phyloP scores from a whole-genome alignment of 2,888 invertebrate genomes.

The Melipona beecheii region DNA sequence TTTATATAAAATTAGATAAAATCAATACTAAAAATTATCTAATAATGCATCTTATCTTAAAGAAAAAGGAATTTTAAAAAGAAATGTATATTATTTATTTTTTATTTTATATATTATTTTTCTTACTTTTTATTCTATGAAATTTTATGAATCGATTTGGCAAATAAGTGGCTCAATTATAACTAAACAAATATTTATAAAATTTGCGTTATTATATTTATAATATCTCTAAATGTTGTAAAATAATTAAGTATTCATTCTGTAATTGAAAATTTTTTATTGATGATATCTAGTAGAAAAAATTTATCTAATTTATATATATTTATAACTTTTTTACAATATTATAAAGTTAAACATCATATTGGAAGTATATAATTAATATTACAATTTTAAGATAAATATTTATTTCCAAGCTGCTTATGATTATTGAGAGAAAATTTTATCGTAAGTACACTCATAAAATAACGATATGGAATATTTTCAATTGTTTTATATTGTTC shows the following conservation, averaged over 20 bases:
- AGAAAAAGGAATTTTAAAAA: too few relatives aligned
- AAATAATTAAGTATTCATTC: neutral
- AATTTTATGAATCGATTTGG: too few relatives aligned
- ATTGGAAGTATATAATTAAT: neutral
- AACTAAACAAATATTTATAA: neutral
- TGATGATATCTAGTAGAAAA: neutral
- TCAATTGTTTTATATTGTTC: neutral
- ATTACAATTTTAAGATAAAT: constrained; percentile 5
- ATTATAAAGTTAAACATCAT: neutral
- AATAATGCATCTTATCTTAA: too few relatives aligned
- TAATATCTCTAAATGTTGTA: neutral
- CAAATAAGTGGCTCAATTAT: neutral
- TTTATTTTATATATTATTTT: too few relatives aligned
- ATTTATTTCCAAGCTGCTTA: constrained; percentile 79
- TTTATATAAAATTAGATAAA: too few relatives aligned
- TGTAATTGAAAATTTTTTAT: neutral
- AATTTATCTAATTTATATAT: neutral
- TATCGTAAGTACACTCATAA: constrained; percentile 75
- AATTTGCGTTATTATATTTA: neutral
- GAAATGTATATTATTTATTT: too few relatives aligned
- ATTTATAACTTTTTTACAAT: neutral
- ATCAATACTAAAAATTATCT: too few relatives aligned
- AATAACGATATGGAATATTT: neutral
- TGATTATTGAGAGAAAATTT: constrained; percentile 65
- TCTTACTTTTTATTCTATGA: too few relatives aligned